These are phyloP conservation scores for Mandrillus leucophaeus DNA, from an alignment of 2,113 vertebrate genomes.

Conservation along the genomic window DNA sequence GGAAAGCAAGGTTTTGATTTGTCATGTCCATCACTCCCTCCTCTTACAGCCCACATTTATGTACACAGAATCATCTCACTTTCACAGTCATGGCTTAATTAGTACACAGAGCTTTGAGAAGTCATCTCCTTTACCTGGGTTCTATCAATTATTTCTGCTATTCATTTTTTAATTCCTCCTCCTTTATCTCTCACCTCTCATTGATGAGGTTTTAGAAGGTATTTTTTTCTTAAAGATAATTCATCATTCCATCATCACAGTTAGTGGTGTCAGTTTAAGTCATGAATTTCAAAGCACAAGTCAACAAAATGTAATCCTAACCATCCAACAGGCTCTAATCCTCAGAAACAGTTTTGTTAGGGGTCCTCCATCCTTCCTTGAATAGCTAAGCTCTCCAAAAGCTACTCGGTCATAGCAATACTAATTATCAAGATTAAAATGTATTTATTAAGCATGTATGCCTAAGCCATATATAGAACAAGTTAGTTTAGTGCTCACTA, in stretches of 20 bases:
- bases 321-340: not conserved
- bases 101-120: not conserved
- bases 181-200: not conserved
- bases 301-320: not conserved
- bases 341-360: not conserved
- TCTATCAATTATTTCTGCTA: slow-evolving; percentile 14
- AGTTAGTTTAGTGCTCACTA: not conserved
- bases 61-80: not conserved
- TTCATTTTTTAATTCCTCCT: not conserved
- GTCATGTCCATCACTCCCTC: fast-evolving
- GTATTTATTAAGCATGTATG: not conserved
- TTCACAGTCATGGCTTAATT: not conserved
- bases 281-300: not conserved
- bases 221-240: not conserved
- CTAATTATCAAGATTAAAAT: slow-evolving; percentile 17
- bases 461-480: not conserved
- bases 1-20: not conserved
- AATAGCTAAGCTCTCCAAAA: slow-evolving; percentile 6
- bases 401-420: not conserved
- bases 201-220: not conserved
- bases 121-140: not conserved
- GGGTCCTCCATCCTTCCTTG: not conserved
- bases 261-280: not conserved
- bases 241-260: not conserved
- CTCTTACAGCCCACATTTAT: not conserved